phyloP scores from a whole-genome alignment of 2,888 invertebrate species.

The Habroteleia sp. region DNA sequence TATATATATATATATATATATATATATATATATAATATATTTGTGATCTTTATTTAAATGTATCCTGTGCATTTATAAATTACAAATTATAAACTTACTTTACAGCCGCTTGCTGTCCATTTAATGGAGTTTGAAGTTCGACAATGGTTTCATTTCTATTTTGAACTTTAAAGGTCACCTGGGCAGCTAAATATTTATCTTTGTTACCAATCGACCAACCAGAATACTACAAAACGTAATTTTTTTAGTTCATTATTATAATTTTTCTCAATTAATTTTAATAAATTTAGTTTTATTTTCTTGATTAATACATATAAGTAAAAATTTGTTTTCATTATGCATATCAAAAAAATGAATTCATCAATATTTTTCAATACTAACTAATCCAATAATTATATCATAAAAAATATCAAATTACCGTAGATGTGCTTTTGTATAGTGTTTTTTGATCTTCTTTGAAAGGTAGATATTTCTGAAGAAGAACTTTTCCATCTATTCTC shows the following conservation, averaged over 20 bases:
- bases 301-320: too few species aligned
- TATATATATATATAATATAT: background rate
- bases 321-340: too few species aligned
- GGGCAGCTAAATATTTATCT: conserved; percentile 81
- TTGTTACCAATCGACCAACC: conserved; percentile 82
- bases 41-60: too few species aligned
- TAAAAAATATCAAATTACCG: conserved; percentile 76
- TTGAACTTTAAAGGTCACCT: conserved; percentile 82
- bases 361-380: too few species aligned
- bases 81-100: conserved; percentile 70
- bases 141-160: conserved; percentile 82
- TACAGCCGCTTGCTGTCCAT: conserved; percentile 74
- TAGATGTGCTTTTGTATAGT: conserved; percentile 83
- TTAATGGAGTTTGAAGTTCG: conserved; percentile 80
- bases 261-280: conserved; percentile 1
- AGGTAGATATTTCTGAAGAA: conserved; percentile 84
- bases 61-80: too few species aligned
- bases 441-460: conserved; percentile 82
- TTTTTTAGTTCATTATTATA: background rate
- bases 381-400: too few species aligned
- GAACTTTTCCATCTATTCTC: conserved; percentile 84
- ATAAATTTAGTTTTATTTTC: too few species aligned
- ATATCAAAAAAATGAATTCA: too few species aligned
- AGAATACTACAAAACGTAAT: conserved; percentile 79
- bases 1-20: background rate